Evolutionary conservation across 1,140 invertebrate genomes (phyloP), one percentile per base, ranked within the genome.

Genomic region (Achroia grisella): DNA sequence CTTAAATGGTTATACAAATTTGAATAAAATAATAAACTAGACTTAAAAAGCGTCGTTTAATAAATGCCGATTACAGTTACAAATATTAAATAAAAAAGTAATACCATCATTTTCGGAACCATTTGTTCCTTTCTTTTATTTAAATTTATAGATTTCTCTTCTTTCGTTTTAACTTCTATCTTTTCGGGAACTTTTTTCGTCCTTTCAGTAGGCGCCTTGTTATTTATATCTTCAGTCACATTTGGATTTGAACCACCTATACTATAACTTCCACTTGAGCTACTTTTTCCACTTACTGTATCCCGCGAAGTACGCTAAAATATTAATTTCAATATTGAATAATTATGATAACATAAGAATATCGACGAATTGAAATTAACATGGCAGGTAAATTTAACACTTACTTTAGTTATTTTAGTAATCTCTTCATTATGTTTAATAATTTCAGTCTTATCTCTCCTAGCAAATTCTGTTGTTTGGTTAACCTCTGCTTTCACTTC

Each of bases 251-350:
- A 87, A 52, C 87, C 89, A 37, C 87, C 86, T 60, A 90, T 76
- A 58, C 89, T 90, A 68, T 90, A 91, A 58, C 90, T 91, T 39
- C 90, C 90, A 49, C 89, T 91, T 35, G 90, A 91, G 48, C 88
- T 89, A 81, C 90, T 91, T 59, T 89, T 90, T 12, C 89, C 89
- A 48, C 78, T 85, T 55, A 72, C 61, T 35, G 65, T 56, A 49
- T 71, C 81, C 33, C 74, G 67, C 11, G 61, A 62, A 28, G 57
- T 52, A 12, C 44, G 36, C 52, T 59, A 29, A 13, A 48, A 51
- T 34, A 29, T 37, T 43, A 9, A 29, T 27, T 4, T 28, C 36
- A 9, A 37, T 34, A 11, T 31, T 31, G 6, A 23, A 31, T 14
- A 51, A 13, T 23, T 23, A 23, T 23, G 2, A 6, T 23, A 6